A percentile compares a stretch with the other conserved stretches of the same genome.
Conservation (phyloP, 2,888 invertebrate species). For the Chymomyza caudatula region DNA sequence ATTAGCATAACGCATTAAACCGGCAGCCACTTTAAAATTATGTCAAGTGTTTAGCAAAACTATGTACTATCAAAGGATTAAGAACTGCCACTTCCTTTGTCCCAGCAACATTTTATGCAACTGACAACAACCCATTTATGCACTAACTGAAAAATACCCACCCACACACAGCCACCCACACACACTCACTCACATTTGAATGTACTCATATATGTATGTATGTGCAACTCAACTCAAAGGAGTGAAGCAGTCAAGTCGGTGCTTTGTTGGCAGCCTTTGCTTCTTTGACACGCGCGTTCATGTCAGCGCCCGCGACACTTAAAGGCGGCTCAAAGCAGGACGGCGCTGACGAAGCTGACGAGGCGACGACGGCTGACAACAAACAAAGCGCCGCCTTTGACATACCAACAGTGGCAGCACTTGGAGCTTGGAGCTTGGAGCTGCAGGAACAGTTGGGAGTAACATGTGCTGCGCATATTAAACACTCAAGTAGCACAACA, state of each 20-base stretch:
- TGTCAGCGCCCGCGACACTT: conserved; percentile 43
- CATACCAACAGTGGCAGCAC: conserved; percentile 19
- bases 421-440: not conserved
- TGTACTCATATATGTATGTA: conserved; percentile 24
- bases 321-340: conserved; percentile 45
- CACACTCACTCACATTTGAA: conserved; percentile 20
- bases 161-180: not conserved
- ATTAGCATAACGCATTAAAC: conserved; percentile 68
- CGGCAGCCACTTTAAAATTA: conserved; percentile 62
- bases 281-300: conserved; percentile 54
- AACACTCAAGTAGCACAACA: conserved; percentile 54
- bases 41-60: conserved; percentile 56
- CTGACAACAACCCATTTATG: not conserved
- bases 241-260: conserved; percentile 20
- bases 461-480: conserved; percentile 50
- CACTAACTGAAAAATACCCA: not conserved
- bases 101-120: conserved; percentile 30
- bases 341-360: conserved; percentile 10
- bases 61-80: conserved; percentile 64
- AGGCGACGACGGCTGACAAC: conserved; percentile 5
- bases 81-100: conserved; percentile 5
- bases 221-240: not conserved
- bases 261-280: conserved; percentile 32
- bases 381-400: conserved; percentile 31
- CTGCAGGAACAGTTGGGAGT: conserved; percentile 12